Evolutionary conservation across 2,888 invertebrate species (phyloP).

Genomic region (Drosophila hamatofila): DNA sequence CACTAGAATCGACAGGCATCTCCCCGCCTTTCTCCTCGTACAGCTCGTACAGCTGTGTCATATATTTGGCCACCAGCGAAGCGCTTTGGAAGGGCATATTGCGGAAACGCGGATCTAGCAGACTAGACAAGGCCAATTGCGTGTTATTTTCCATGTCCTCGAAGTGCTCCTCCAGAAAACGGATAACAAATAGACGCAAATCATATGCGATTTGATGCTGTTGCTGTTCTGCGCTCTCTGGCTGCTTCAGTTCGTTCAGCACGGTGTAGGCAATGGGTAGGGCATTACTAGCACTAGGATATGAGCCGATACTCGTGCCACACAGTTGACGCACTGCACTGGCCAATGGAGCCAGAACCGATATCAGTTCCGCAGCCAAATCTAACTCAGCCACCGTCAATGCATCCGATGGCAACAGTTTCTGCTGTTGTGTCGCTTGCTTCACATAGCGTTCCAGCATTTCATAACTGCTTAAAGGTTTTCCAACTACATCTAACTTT

Average conservation of each 20-base stretch:
- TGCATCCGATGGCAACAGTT: conserved; percentile 19
- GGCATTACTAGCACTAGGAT: conserved; percentile 50
- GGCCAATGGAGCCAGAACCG: conserved; percentile 41
- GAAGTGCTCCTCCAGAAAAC: conserved; percentile 42
- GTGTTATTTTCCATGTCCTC: conserved; percentile 49
- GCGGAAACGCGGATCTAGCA: conserved; percentile 62
- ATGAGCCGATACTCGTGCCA: conserved; percentile 7
- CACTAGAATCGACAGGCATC: conserved; percentile 2
- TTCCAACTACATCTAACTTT: conserved; percentile 15
- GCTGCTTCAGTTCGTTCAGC: conserved; percentile 47
- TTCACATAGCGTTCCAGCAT: conserved; percentile 44
- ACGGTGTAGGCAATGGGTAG: conserved; percentile 52
- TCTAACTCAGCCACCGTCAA: conserved; percentile 33
- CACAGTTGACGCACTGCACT: conserved; percentile 52
- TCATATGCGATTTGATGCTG: conserved; percentile 46
- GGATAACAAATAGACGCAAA: conserved; percentile 47
- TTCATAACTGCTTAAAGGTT: conserved; percentile 37
- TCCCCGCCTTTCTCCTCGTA: conserved; percentile 28
- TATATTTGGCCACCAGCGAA: conserved; percentile 47
- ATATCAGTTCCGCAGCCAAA: conserved; percentile 38
- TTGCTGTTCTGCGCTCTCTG: conserved; percentile 22
- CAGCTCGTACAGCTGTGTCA: conserved; percentile 47
- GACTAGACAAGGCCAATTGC: conserved; percentile 40
- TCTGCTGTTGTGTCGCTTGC: conserved; percentile 7
- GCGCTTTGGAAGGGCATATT: conserved; percentile 54